Base-by-base conservation (phyloP, 2,888 invertebrate genomes). In the Pollenia amentaria region DNA sequence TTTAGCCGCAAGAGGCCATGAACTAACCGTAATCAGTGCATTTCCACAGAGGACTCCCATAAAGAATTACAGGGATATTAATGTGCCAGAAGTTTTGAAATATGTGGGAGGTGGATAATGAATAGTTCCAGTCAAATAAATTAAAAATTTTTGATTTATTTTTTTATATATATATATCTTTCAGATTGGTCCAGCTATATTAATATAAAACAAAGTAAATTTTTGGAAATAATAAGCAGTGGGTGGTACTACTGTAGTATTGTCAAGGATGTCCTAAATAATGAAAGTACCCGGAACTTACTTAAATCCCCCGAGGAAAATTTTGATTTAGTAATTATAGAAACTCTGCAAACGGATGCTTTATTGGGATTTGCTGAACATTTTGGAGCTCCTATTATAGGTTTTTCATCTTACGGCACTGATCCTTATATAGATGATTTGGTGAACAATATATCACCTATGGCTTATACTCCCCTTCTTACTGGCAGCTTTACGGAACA, bases 281-380 rank as follows among this genome's bases (percentile, higher is more conserved):
- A 88, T 18, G 38, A 65, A 7, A 84, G 79, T 6, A 90, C 91
- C 0, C 88, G 90, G 16, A 9, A 88, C 10, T 53, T 91, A 0
- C 10, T 91, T 6, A 62, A 64, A 3, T 93, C 93, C 0, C 90
- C 93, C 0, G 89, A 91, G 70, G 84, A 79, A 67, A 42, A 70
- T 6, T 93, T 92, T 44, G 94, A 94, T 85, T 72, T 93, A 7
- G 88, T 94, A 0, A 88, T 94, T 2, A 85, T 91, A 2, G 93
- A 93, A 55, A 85, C 91, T 8, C 86, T 93, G 12, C 86, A 91
- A 9, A 90, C 89, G 42, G 93, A 94, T 62, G 91, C 92, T 0
- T 73, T 92, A 6, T 90, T 90, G 67, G 93, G 91, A 0, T 75
- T 93, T 7, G 90, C 88, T 0, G 88, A 90, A 38, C 90, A 90